A percentile compares a stretch with the other conserved stretches of the same genome.
Evolutionary conservation across 2,113 vertebrate genomes (phyloP).

Genomic region (Elachura formosa): DNA sequence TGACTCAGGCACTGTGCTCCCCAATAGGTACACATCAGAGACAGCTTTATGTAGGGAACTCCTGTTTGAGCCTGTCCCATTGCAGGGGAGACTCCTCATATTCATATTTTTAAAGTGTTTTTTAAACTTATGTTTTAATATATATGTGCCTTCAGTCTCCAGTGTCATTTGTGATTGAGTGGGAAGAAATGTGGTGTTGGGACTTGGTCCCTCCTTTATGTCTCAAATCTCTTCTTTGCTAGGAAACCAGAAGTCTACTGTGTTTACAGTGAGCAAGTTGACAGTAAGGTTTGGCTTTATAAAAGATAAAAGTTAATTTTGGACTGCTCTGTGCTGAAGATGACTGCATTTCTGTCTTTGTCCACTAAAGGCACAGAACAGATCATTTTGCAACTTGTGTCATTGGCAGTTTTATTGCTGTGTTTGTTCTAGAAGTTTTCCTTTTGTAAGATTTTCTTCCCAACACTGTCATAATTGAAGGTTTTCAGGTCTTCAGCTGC

Average conservation of each 20-base stretch:
- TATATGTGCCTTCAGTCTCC: background rate
- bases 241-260: background rate
- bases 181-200: background rate
- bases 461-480: background rate
- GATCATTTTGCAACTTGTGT: background rate
- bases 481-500: background rate
- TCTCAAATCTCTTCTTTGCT: background rate
- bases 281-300: background rate
- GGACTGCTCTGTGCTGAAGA: background rate
- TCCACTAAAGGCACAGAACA: background rate
- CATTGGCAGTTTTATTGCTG: background rate
- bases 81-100: rapidly evolving
- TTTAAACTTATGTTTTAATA: background rate
- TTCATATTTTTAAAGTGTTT: background rate
- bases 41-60: background rate
- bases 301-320: background rate
- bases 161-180: background rate
- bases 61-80: background rate
- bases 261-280: background rate
- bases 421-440: background rate
- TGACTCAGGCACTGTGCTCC: rapidly evolving
- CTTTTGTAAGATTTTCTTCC: background rate
- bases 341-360: background rate
- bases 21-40: rapidly evolving
- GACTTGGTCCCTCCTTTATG: background rate